These are phyloP conservation scores for Dynastes tityus DNA, from an alignment of 2,888 invertebrate species.

Conservation along the genomic window DNA sequence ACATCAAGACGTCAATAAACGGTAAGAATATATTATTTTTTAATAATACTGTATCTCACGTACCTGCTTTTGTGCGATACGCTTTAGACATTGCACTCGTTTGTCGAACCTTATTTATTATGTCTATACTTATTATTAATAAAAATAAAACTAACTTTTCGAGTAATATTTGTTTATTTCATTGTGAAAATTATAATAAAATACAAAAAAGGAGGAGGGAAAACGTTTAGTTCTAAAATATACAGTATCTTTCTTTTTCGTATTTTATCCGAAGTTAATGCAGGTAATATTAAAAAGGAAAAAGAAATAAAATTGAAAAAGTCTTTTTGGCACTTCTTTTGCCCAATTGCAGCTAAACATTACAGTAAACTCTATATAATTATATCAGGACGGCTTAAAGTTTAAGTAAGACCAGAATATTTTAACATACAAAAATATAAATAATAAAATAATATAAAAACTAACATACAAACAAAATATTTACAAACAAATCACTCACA, in stretches of 20 bases:
- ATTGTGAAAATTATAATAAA: conserved; percentile 39
- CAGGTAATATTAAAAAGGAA: conserved; percentile 10
- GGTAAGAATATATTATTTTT: too few species aligned
- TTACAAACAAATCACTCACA: conserved; percentile 48
- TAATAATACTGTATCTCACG: too few species aligned
- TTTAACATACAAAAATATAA: conserved; percentile 60
- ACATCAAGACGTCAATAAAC: too few species aligned
- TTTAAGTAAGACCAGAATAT: conserved; percentile 63
- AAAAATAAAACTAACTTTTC: conserved; percentile 1
- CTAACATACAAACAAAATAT: conserved; percentile 47
- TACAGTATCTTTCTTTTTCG: conserved; percentile 6
- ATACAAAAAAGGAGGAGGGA: conserved; percentile 20
- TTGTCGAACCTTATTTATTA: too few species aligned
- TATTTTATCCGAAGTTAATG: conserved; percentile 17
- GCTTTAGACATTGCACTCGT: too few species aligned
- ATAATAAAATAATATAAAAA: conserved; percentile 51
- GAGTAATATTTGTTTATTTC: conserved; percentile 39
- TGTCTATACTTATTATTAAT: too few species aligned
- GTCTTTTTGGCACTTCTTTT: conserved; percentile 61
- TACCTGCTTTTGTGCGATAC: too few species aligned
- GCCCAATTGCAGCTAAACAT: conserved; percentile 38
- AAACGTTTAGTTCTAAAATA: conserved; percentile 33
- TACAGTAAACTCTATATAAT: conserved; percentile 16
- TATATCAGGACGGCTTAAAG: conserved; percentile 30
- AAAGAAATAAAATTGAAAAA: conserved; percentile 44